phyloP scores from a whole-genome alignment of 2,888 invertebrate species.

The Drosophila melanocephala region DNA sequence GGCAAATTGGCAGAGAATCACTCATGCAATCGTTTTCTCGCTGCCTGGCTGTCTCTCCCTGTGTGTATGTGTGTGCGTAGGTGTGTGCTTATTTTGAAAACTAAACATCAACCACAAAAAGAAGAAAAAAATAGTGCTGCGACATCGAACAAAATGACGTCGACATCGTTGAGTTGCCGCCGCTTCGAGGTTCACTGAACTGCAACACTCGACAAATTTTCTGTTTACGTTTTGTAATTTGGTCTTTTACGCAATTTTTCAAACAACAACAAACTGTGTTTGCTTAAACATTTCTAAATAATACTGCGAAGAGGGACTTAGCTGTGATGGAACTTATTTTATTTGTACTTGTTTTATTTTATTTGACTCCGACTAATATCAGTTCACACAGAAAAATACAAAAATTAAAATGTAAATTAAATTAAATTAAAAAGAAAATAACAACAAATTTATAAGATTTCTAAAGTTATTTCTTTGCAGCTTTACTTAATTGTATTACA shows the following conservation, averaged over 20 bases:
- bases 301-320: background rate
- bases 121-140: constrained; percentile 3
- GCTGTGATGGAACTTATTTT: background rate
- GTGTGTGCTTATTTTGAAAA: constrained; percentile 66
- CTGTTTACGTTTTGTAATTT: constrained; percentile 61
- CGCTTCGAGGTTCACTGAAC: constrained; percentile 65
- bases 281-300: constrained; percentile 9
- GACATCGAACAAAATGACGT: constrained; percentile 64
- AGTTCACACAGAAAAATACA: background rate
- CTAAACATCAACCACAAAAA: constrained; percentile 43
- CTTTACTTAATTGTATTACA: background rate
- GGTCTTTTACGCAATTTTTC: constrained; percentile 20
- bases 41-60: constrained; percentile 13
- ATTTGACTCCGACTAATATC: background rate
- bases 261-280: constrained; percentile 11
- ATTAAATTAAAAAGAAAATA: background rate
- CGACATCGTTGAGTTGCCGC: constrained; percentile 13
- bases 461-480: background rate
- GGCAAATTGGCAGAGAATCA: constrained; percentile 52
- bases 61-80: constrained; percentile 28
- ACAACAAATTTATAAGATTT: background rate
- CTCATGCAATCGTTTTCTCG: constrained; percentile 58
- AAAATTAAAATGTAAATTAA: background rate
- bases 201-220: constrained; percentile 53
- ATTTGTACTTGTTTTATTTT: background rate